Evolutionary conservation across 2,113 vertebrate genomes (phyloP).

Genomic region (Platysteira castanea): DNA sequence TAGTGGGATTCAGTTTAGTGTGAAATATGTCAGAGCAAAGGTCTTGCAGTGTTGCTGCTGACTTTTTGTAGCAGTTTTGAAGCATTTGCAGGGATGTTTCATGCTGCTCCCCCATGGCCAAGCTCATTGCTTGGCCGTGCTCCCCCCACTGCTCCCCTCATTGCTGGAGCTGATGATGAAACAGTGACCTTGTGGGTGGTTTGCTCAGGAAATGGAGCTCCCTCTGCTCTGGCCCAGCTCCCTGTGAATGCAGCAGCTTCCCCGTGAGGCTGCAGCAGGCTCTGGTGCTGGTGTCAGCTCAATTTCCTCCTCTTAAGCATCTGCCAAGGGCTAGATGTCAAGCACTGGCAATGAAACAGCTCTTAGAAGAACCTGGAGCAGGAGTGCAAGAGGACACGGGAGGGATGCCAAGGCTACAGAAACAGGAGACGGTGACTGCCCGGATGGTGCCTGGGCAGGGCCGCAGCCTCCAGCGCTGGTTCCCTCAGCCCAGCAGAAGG

Average conservation of each 20-base stretch:
- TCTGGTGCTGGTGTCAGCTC: slow-evolving; percentile 6
- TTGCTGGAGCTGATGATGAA: background rate
- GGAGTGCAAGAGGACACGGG: background rate
- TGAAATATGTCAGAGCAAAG: background rate
- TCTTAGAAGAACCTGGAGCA: background rate
- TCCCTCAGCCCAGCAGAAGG: background rate
- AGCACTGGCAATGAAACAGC: background rate
- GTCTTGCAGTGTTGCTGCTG: background rate
- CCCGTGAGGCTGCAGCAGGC: background rate
- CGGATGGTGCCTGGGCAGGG: background rate
- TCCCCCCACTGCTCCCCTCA: too few species aligned
- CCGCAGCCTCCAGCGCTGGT: fast-evolving
- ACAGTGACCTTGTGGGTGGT: background rate
- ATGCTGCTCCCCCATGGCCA: background rate
- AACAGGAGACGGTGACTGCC: background rate
- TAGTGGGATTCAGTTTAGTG: background rate
- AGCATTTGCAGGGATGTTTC: background rate
- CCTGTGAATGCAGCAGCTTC: background rate
- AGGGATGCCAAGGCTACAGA: background rate
- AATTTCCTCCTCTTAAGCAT: background rate
- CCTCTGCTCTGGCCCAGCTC: background rate
- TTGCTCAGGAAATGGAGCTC: background rate
- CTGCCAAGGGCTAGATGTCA: background rate
- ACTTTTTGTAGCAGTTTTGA: background rate
- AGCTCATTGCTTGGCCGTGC: too few species aligned